These are phyloP conservation scores for Pycnonotus jocosus DNA, from an alignment of 2,113 vertebrate species.

Conservation along the genomic window DNA sequence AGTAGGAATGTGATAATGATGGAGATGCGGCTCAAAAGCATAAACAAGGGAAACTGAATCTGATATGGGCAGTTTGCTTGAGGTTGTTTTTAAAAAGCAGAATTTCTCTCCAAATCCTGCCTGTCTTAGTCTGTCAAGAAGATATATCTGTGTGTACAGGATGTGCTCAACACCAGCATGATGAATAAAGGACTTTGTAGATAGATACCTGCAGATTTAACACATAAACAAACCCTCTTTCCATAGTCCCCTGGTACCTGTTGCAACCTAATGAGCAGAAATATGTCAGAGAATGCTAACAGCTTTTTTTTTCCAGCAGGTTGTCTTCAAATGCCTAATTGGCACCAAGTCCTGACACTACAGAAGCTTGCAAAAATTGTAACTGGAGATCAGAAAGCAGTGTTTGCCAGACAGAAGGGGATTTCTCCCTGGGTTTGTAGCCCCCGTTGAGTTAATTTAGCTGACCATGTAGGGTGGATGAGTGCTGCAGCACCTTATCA, in stretches of 20 bases:
- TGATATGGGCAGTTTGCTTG: neutral
- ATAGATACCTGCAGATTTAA: neutral
- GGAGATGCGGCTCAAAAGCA: neutral
- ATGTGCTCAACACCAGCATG: neutral
- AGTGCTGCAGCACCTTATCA: neutral
- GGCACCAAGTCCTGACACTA: neutral
- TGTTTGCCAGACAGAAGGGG: neutral
- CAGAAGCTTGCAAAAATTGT: neutral
- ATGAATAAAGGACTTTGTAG: neutral
- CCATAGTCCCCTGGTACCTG: neutral
- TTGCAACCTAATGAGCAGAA: neutral
- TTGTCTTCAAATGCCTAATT: neutral
- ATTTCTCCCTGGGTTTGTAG: neutral
- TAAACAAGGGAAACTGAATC: neutral
- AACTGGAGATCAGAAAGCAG: neutral
- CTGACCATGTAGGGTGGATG: fast-evolving
- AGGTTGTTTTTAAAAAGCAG: constrained; percentile 33
- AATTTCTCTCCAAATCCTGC: neutral
- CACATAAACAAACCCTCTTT: neutral
- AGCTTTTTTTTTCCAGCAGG: neutral
- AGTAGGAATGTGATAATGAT: constrained; percentile 46
- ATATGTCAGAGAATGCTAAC: neutral
- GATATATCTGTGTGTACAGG: neutral
- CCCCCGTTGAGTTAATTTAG: neutral
- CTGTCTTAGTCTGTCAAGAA: constrained; percentile 10